Conservation (phyloP, 2,797 vertebrate species). For the Astyanax mexicanus region DNA sequence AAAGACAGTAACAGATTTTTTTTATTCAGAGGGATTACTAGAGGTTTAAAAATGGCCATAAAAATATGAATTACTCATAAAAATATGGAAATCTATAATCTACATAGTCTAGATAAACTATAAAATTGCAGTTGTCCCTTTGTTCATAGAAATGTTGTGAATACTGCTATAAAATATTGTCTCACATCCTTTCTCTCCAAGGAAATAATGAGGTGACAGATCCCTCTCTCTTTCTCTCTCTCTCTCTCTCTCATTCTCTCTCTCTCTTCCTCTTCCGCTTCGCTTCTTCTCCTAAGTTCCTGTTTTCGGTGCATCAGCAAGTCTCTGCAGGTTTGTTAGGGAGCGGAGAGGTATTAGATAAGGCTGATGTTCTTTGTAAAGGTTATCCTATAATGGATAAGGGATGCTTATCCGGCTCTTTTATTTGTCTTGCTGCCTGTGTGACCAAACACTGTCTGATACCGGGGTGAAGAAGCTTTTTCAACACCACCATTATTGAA, state of each 20-base stretch:
- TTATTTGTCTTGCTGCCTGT: constrained; percentile 50
- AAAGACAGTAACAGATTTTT: no score
- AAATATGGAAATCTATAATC: no score
- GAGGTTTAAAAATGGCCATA: no score
- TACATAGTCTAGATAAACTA: constrained; percentile 21
- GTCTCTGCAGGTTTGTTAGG: constrained; percentile 52
- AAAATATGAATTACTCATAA: no score
- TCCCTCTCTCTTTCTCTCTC: constrained; percentile 40
- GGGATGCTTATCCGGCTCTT: constrained; percentile 51
- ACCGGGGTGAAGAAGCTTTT: constrained; percentile 20
- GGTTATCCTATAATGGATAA: constrained; percentile 59
- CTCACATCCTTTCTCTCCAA: constrained; percentile 41
- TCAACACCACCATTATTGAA: no score
- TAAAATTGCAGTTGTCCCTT: neutral
- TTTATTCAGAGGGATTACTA: no score
- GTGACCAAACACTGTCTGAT: constrained; percentile 47
- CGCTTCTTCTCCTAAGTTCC: no score
- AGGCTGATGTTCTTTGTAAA: constrained; percentile 56
- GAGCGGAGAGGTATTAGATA: constrained; percentile 51
- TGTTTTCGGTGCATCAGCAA: constrained; percentile 63
- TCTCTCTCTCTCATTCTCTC: neutral
- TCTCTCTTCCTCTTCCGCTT: no score
- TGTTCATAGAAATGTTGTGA: constrained; percentile 31
- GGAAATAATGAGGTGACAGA: constrained; percentile 63
- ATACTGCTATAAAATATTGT: constrained; percentile 52